Evolutionary conservation across 2,888 invertebrate genomes (phyloP).

Genomic region (Platynereis dumerilii): DNA sequence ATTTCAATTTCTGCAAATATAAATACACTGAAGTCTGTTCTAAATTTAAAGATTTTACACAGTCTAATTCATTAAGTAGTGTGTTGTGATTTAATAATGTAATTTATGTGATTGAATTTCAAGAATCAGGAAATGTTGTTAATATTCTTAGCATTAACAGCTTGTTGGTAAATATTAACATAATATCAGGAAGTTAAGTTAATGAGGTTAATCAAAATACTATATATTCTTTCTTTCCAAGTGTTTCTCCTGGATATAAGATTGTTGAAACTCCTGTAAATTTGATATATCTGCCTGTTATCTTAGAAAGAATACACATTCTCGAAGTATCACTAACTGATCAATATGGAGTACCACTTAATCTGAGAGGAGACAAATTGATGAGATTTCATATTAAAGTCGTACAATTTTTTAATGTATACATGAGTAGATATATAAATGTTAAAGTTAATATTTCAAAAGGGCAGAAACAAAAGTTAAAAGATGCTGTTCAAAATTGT

Average conservation of each 20-base stretch:
- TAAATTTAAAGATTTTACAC: background rate
- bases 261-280: too few relatives aligned
- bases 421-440: too few relatives aligned
- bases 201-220: constrained; percentile 16
- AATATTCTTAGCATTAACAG: constrained; percentile 28
- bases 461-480: too few relatives aligned
- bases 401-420: constrained; percentile 7
- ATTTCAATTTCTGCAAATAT: constrained; percentile 5
- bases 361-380: constrained; percentile 27
- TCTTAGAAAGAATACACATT: constrained; percentile 21
- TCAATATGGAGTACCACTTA: constrained; percentile 26
- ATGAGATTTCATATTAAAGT: constrained; percentile 34
- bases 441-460: too few relatives aligned
- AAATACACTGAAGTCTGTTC: constrained; percentile 9
- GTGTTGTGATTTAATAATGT: too few relatives aligned
- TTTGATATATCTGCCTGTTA: constrained; percentile 31
- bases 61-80: too few relatives aligned
- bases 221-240: constrained; percentile 26
- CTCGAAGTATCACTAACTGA: constrained; percentile 25
- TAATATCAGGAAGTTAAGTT: constrained; percentile 22
- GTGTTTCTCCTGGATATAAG: too few relatives aligned
- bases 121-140: constrained; percentile 25
- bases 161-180: constrained; percentile 28
- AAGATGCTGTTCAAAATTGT: too few relatives aligned
- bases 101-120: background rate